A percentile compares a stretch with the other conserved stretches of the same genome.
Evolutionary conservation across 1,140 invertebrate species (phyloP).

Genomic region (Eriocheir sinensis): DNA sequence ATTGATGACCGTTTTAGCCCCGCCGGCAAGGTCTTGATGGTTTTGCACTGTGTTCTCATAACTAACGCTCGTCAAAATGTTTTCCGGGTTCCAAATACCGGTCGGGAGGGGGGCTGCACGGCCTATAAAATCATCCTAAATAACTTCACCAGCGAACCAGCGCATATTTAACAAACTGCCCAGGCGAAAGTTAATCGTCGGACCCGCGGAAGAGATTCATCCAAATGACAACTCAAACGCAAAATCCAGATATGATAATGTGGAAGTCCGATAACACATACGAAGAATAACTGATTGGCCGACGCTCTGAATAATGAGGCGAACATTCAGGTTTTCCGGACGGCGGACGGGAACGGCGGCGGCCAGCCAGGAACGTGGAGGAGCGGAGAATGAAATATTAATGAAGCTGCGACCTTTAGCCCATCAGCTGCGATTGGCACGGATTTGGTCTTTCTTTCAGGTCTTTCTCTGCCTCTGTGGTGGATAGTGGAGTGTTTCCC

Average conservation of each 20-base stretch:
- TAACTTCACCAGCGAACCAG: background rate
- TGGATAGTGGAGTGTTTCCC: too few species aligned
- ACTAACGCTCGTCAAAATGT: background rate
- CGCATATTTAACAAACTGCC: background rate
- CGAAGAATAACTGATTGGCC: background rate
- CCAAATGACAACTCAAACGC: background rate
- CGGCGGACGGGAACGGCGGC: background rate
- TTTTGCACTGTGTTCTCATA: background rate
- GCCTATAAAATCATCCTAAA: background rate
- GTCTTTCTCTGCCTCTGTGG: too few species aligned
- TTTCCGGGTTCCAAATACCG: background rate
- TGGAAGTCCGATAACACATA: background rate
- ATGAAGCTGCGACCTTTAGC: conserved; percentile 10
- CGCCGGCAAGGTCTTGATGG: background rate
- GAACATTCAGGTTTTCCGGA: background rate
- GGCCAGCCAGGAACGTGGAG: background rate
- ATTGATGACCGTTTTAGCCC: background rate
- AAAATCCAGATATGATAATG: background rate
- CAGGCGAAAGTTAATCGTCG: background rate
- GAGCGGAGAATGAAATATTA: background rate
- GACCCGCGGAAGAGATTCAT: background rate
- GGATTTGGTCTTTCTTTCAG: too few species aligned
- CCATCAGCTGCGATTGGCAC: too few species aligned
- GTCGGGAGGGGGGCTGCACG: background rate
- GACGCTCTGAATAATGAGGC: background rate